Percentiles rank a stretch among this genome's conserved stretches.
phyloP scores from a whole-genome alignment of 1,140 invertebrate species.

The Listronotus bonariensis region DNA sequence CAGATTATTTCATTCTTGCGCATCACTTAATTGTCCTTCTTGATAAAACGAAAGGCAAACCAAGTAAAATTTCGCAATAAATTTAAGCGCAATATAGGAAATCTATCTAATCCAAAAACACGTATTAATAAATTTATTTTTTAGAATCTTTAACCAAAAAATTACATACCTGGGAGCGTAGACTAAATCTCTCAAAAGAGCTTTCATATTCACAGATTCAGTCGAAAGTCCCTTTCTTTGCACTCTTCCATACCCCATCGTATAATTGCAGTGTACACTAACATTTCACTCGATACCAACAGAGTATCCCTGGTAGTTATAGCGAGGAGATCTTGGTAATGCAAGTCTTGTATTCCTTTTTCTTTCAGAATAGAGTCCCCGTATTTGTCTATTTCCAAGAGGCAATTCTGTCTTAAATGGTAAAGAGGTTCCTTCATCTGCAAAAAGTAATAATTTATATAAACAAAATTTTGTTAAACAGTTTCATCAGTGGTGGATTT shows the following conservation, averaged over 20 bases:
- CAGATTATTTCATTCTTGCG: too few species aligned
- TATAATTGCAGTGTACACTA: conserved; percentile 49
- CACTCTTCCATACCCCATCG: conserved; percentile 47
- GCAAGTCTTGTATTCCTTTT: conserved; percentile 46
- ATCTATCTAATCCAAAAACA: too few species aligned
- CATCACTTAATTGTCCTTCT: too few species aligned
- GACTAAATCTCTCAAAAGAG: conserved; percentile 46
- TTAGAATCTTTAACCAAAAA: too few species aligned
- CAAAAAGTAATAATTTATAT: conserved; percentile 1
- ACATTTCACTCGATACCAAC: conserved; percentile 45
- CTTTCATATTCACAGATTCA: conserved; percentile 42
- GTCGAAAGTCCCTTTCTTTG: conserved; percentile 26
- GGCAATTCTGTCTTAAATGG: conserved; percentile 48
- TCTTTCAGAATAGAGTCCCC: conserved; percentile 50
- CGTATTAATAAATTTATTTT: too few species aligned
- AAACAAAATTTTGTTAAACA: neutral
- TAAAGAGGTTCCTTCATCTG: conserved; percentile 42
- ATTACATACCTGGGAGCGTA: conserved; percentile 45
- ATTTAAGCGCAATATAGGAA: too few species aligned
- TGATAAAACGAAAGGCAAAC: too few species aligned
- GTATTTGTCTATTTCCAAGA: conserved; percentile 50
- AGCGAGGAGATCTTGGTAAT: conserved; percentile 46
- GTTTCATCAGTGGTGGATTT: neutral
- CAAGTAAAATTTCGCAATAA: too few species aligned
- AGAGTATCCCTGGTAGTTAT: conserved; percentile 49